A percentile compares a stretch with the other conserved stretches of the same genome.
Evolutionary conservation across 2,888 invertebrate species (phyloP).

Genomic region (Ophraella communa): DNA sequence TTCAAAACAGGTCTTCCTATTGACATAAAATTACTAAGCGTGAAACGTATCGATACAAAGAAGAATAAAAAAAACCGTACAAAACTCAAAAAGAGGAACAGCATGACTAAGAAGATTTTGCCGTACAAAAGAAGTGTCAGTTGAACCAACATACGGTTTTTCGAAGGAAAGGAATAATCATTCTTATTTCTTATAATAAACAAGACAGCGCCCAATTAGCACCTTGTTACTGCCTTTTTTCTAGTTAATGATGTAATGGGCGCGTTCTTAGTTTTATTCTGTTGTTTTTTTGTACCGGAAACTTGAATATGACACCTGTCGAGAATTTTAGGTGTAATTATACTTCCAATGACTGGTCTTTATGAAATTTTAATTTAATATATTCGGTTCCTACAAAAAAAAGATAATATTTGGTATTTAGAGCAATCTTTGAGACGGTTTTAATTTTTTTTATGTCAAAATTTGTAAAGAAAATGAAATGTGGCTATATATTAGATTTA

Average conservation of each 20-base stretch:
- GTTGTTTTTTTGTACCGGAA: constrained; percentile 53
- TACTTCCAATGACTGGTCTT: constrained; percentile 25
- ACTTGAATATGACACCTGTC: constrained; percentile 53
- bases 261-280: constrained; percentile 55
- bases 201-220: constrained; percentile 55
- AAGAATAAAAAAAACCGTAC: too few species aligned
- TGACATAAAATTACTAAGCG: constrained; percentile 14
- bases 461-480: too few species aligned
- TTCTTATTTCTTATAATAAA: constrained; percentile 49
- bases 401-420: too few species aligned
- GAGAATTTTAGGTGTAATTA: constrained; percentile 11
- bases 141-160: constrained; percentile 46
- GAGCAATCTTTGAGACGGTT: too few species aligned
- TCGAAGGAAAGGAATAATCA: constrained; percentile 45
- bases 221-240: constrained; percentile 45
- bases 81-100: constrained; percentile 8
- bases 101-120: constrained; percentile 50
- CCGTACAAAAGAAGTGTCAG: constrained; percentile 46
- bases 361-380: too few species aligned
- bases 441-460: too few species aligned
- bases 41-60: constrained; percentile 7
- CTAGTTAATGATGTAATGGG: constrained; percentile 54
- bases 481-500: too few species aligned
- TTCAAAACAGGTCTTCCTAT: constrained; percentile 5
- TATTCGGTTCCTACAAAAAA: too few species aligned